phyloP scores from a whole-genome alignment of 2,888 invertebrate species.

The Campopleginae sp. region DNA sequence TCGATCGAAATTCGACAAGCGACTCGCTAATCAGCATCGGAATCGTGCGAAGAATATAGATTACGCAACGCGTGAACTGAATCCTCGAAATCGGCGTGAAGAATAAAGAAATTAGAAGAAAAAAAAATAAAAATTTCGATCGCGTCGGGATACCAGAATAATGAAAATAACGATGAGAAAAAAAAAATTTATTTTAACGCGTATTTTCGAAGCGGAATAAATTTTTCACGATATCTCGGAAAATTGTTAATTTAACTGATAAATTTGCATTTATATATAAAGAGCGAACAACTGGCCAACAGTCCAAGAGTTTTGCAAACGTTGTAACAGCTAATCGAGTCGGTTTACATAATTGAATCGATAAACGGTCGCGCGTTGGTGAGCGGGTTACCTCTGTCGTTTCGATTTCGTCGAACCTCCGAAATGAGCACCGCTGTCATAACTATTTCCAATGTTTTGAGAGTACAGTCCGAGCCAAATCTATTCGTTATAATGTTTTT shows the following conservation, averaged over 20 bases:
- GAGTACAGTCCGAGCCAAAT: slow-evolving; percentile 79
- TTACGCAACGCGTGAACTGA: background rate
- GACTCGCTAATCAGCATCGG: background rate
- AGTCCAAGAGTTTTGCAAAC: slow-evolving; percentile 58
- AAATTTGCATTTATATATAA: background rate
- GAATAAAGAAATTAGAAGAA: background rate
- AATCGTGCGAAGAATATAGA: background rate
- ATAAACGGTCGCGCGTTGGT: slow-evolving; percentile 73
- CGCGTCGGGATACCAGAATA: background rate
- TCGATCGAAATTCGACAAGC: background rate
- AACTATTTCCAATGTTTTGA: slow-evolving; percentile 83
- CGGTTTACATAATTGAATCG: slow-evolving; percentile 81
- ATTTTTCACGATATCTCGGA: slow-evolving; percentile 39
- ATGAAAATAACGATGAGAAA: background rate
- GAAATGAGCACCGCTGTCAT: slow-evolving; percentile 80
- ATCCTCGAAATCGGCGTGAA: background rate
- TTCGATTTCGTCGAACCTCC: slow-evolving; percentile 22
- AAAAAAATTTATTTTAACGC: background rate
- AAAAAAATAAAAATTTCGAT: background rate
- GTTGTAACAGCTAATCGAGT: slow-evolving; percentile 71
- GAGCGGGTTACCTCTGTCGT: slow-evolving; percentile 59
- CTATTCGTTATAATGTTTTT: slow-evolving; percentile 28
- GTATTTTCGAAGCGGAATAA: slow-evolving; percentile 12
- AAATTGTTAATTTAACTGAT: slow-evolving; percentile 37
- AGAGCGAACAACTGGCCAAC: slow-evolving; percentile 43